Conservation (phyloP, 2,888 invertebrate species). For the Actias luna region DNA sequence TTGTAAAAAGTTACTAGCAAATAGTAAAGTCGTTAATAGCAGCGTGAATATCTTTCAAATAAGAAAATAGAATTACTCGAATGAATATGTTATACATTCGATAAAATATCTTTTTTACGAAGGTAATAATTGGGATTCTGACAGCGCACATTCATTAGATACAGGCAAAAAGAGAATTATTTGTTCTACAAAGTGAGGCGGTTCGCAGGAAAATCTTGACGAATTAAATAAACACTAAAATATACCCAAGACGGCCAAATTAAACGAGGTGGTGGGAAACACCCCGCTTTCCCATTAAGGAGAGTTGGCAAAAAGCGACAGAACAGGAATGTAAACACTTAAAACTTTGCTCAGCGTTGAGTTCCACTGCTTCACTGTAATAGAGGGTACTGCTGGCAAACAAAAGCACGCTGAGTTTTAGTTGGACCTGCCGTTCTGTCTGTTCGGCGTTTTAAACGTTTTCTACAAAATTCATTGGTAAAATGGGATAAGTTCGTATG, state of each 20-base stretch:
- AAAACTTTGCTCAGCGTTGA: conserved; percentile 69
- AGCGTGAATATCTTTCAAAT: neutral
- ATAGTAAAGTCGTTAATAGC: too few species aligned
- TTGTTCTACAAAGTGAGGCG: conserved; percentile 16
- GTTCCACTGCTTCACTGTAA: conserved; percentile 58
- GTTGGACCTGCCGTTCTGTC: conserved; percentile 62
- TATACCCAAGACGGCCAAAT: conserved; percentile 56
- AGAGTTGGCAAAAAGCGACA: conserved; percentile 77
- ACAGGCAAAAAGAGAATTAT: conserved; percentile 11
- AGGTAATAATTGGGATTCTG: conserved; percentile 17
- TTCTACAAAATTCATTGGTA: conserved; percentile 54
- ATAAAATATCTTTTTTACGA: conserved; percentile 16
- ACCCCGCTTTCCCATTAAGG: conserved; percentile 69
- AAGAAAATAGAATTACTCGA: neutral
- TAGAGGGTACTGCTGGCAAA: conserved; percentile 72
- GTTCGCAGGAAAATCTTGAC: conserved; percentile 45
- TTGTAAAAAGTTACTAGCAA: too few species aligned
- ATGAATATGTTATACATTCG: neutral
- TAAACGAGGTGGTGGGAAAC: conserved; percentile 68
- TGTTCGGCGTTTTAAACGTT: conserved; percentile 64
- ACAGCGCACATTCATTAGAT: conserved; percentile 19
- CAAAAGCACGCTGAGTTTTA: conserved; percentile 68
- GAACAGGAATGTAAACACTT: conserved; percentile 79
- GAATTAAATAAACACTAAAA: conserved; percentile 66
- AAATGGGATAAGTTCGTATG: conserved; percentile 59